Base-by-base conservation (phyloP, 1,140 invertebrate genomes). In the Eumaeus atala region DNA sequence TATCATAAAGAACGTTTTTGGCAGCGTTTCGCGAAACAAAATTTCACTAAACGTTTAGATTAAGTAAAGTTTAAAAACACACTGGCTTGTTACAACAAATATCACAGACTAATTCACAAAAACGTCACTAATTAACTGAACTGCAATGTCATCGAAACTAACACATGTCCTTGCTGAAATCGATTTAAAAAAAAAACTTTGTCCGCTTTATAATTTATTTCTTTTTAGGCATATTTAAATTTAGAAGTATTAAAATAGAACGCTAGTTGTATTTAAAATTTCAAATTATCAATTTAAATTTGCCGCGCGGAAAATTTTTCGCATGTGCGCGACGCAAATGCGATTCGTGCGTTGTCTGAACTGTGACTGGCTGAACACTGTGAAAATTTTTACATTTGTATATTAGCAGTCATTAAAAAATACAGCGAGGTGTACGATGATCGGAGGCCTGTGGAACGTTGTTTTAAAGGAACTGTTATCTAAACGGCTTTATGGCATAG, bases 1-100 rank as follows among this genome's bases (percentile, higher is more conserved):
- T 86, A 86, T 84, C 83, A 86, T 86, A 86, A 84, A 86, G 83
- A 85, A 70, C 61, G 70, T 74, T 79, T 77, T 55, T 74, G 64
- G 54, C 54, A 70, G 61, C 65, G 80, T 71, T 80, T 74, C 80
- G 80, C 77, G 80, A 84, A 86, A 82, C 73, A 35, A 58, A 63
- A 77, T 77, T 80, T 76, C 79, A 83, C 81, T 77, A 81, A 84
- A 84, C 73, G 59, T 56, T 55, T 53, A 52, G 56, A 59, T 71
- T 62, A 64, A 64, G 51, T 63, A 72, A 60, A 61, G 65, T 70
- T 72, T 55, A 66, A 70, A 64, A 67, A 70, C 64, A 51, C 54
- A 61, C 64, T 60, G 54, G 50, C 42, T 61, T 75, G 74, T 81
- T 77, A 82, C 78, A 84, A 75, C 74, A 65, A 67, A 49, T 85